phyloP scores from a whole-genome alignment of 2,888 invertebrate genomes.

The Dryadula phaetusa region DNA sequence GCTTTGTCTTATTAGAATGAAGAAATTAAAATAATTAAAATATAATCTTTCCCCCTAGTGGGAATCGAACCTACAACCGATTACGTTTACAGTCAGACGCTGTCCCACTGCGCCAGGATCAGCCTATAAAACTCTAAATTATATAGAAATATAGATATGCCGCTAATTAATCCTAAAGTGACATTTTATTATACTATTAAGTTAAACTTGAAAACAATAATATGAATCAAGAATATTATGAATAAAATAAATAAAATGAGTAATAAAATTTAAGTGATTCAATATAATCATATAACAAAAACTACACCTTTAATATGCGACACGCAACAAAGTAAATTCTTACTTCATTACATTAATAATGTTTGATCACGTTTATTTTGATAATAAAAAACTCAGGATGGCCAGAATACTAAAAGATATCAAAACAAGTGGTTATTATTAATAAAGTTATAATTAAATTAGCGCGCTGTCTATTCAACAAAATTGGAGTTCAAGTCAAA shows the following conservation, averaged over 20 bases:
- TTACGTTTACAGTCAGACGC: too few relatives aligned
- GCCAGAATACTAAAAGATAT: not conserved
- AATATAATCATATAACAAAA: not conserved
- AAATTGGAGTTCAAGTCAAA: slow-evolving; percentile 64
- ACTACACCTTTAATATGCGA: not conserved
- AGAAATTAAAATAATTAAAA: too few relatives aligned
- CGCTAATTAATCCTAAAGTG: too few relatives aligned
- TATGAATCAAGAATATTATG: too few relatives aligned
- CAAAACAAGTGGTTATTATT: not conserved
- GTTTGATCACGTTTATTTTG: not conserved
- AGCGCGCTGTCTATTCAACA: slow-evolving; percentile 57
- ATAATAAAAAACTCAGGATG: not conserved
- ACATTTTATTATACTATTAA: too few relatives aligned
- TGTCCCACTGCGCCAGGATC: too few relatives aligned
- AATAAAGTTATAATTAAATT: slow-evolving; percentile 27
- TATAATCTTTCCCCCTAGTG: too few relatives aligned
- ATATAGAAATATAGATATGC: too few relatives aligned
- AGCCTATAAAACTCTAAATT: too few relatives aligned
- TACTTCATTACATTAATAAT: not conserved
- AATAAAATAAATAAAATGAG: not conserved
- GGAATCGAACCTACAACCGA: too few relatives aligned
- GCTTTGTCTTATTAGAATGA: too few relatives aligned
- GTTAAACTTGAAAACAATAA: too few relatives aligned
- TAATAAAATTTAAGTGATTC: not conserved
- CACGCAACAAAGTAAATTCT: not conserved